Conservation (phyloP, 1,140 invertebrate species). For the Drosophila ercepeae region DNA sequence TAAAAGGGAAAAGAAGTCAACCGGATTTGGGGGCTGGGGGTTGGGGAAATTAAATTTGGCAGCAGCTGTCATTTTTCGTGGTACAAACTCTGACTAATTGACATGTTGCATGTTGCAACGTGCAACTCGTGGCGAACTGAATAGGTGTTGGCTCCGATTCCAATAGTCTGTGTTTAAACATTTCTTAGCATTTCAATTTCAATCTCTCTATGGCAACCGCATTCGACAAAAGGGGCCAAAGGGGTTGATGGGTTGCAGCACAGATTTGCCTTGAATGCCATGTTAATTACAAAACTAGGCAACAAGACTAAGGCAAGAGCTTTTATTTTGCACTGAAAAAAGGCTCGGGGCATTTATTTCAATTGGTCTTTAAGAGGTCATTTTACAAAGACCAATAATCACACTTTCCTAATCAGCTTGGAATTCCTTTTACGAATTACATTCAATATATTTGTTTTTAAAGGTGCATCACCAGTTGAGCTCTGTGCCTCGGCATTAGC, state of each 20-base stretch:
- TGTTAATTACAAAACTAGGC: constrained; percentile 69
- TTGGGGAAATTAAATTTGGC: constrained; percentile 73
- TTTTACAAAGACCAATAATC: no score
- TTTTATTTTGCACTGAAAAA: neutral
- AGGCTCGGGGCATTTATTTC: no score
- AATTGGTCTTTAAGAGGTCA: no score
- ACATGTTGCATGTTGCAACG: constrained; percentile 65
- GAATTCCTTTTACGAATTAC: no score
- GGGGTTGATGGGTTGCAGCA: neutral
- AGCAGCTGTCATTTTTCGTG: constrained; percentile 67
- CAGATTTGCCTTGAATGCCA: constrained; percentile 73
- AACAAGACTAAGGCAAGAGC: constrained; percentile 4
- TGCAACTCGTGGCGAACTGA: constrained; percentile 18
- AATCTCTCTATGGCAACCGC: constrained; percentile 48
- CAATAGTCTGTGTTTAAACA: constrained; percentile 47
- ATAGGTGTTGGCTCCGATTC: constrained; percentile 38
- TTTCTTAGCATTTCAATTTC: constrained; percentile 52
- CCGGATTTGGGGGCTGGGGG: neutral
- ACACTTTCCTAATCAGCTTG: no score
- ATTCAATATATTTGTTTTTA: neutral
- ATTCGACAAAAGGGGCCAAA: constrained; percentile 19
- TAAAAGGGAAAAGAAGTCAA: constrained; percentile 5
- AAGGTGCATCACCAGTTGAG: constrained; percentile 25
- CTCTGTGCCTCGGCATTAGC: constrained; percentile 46
- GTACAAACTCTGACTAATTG: constrained; percentile 68